Evolutionary conservation across 2,888 invertebrate species (phyloP).

Genomic region (Malthinus seriepunctatus): DNA sequence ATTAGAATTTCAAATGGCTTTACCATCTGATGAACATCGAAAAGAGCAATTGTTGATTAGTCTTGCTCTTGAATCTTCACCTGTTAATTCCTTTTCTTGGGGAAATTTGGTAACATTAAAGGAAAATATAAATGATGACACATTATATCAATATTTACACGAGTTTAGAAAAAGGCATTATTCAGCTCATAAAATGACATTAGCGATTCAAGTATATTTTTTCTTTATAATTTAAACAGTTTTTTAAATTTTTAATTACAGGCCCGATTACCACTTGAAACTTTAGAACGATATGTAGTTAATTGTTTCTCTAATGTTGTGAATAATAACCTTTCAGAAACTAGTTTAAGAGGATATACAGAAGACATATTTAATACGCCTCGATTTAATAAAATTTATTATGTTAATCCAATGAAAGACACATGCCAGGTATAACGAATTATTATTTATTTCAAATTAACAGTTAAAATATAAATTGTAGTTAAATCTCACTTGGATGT

Average conservation of each 20-base stretch:
- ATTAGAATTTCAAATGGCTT: constrained; percentile 80
- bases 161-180: constrained; percentile 79
- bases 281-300: constrained; percentile 66
- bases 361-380: constrained; percentile 63
- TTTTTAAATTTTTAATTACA: not conserved
- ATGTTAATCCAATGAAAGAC: constrained; percentile 76
- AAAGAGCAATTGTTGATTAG: constrained; percentile 76
- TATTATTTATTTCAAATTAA: constrained; percentile 2
- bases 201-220: constrained; percentile 72
- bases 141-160: constrained; percentile 70
- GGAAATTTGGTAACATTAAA: constrained; percentile 78
- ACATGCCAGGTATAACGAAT: constrained; percentile 63
- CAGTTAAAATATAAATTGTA: constrained; percentile 35
- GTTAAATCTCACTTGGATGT: constrained; percentile 66
- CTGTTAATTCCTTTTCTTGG: constrained; percentile 82
- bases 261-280: constrained; percentile 66
- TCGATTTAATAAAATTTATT: constrained; percentile 70
- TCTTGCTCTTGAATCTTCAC: constrained; percentile 70
- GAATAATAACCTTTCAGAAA: constrained; percentile 64
- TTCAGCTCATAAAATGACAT: constrained; percentile 85
- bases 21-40: constrained; percentile 74
- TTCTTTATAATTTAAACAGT: no score
- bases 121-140: constrained; percentile 68
- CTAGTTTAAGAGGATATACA: constrained; percentile 63
- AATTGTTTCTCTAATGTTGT: constrained; percentile 71